Evolutionary conservation across 2,797 vertebrate species (phyloP), one percentile per base, ranked within the genome.

Genomic region (Dendrocincla fuliginosa): DNA sequence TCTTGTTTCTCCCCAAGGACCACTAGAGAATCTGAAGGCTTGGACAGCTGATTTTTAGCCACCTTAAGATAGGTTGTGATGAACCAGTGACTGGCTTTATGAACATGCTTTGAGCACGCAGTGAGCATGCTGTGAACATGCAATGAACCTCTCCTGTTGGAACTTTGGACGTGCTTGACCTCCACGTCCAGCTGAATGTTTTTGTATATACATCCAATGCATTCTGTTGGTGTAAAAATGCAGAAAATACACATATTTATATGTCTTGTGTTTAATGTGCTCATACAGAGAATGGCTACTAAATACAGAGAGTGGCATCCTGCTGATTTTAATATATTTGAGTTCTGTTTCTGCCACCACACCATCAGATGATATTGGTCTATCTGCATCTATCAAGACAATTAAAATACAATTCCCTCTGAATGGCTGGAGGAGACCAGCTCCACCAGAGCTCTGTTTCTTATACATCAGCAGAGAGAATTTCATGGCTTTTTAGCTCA

Each of bases 401-500:
- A 75, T 56, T 90, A 78, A 88, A 81, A 35, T 15, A 4, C 3
- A 60, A 80, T 80, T 91, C 32, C 13, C n/a, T 60, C 79, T 65
- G 27, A 59, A 65, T 52, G 28, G 37, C 71, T 75, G 27, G 37
- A 69, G 0, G 14, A 69, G 78, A 82, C 82, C 89, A 68, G 64
- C 85, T 95, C 44, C 83, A 85, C 30, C 50, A 89, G 55, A 87
- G 65, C 76, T 82, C 37, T 56, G 32, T 63, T 86, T 96, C 95
- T 96, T 80, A 85, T 71, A 94, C 85, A 92, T 91, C 87, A 94
- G 80, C 89, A 95, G 90, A 96, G 96, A 96, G 78, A 46, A 95
- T 98, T 98, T 97, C 94, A 92, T 96, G 96, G 84, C 92, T 97
- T 97, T 97, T 97, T 96, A 96, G 95, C 96, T 90, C 94, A 59